Base-by-base conservation (phyloP, 92 coral and sea anemone species). In the Hydrozoanthus gracilis region DNA sequence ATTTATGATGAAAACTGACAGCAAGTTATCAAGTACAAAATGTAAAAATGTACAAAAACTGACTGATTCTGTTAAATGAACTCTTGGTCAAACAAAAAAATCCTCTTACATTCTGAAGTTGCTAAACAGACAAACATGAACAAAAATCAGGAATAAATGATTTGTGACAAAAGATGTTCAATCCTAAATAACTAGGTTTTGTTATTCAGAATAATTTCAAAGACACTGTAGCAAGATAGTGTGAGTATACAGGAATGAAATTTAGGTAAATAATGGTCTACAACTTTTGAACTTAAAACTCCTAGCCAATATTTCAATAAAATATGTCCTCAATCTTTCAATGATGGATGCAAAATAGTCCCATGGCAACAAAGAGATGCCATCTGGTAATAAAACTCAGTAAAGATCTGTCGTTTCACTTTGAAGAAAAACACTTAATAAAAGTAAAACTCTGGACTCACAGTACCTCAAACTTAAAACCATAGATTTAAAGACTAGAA, bases 61-160 rank as follows among this genome's bases (percentile, higher is more conserved):
- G n/a, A 46, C 73, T 35, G 73, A 35, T 68, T 27, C 27, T 17
- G 9, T 35, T 9, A 68, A 68, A 68, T 17, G 47, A 68, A 8
- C 73, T 27, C 73, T 27, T 68, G 49, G 13, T 51, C 48, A 76
- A 39, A 54, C 62, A 61, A 12, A 46, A 44, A 47, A 65, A 79
- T 12, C 10, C 18, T 66, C 85, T 17, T 9, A 16, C 85, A 80
- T 80, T 80, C 85, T 80, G 47, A 9, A 65, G 85, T 80, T 80
- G 73, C 62, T 11, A 80, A 65, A 66, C 72, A 65, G 62, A 49
- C 18, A 50, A 12, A 47, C 10, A 48, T 48, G 39, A 56, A 14
- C 8, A 4, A 50, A 58, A 18, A 46, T 80, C 49, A 80, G 48
- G 49, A 47, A 65, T 18, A 17, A 65, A 80, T 64, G 52, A 64